phyloP scores from a whole-genome alignment of 1,140 invertebrate species.

The Tribolium castaneum region DNA sequence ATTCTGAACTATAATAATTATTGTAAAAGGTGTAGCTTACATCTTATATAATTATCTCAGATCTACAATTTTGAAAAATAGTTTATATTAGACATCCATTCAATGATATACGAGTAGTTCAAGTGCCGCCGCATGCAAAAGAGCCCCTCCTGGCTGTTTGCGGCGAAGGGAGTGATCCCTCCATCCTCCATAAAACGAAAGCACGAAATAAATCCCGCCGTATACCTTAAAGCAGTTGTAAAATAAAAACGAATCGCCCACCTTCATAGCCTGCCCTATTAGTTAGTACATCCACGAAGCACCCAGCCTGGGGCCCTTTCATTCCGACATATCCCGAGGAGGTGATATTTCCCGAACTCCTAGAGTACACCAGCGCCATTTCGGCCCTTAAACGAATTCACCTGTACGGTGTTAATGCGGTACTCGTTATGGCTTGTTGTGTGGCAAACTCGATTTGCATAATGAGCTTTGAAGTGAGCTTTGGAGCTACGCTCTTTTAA shows the following conservation, averaged over 20 bases:
- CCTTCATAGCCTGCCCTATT: slow-evolving; percentile 32
- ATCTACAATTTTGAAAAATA: too few relatives aligned
- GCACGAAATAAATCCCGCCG: slow-evolving; percentile 20
- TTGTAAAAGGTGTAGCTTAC: too few relatives aligned
- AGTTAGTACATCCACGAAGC: slow-evolving; percentile 34
- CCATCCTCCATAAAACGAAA: slow-evolving; percentile 16
- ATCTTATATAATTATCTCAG: too few relatives aligned
- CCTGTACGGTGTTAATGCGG: slow-evolving; percentile 43
- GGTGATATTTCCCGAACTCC: slow-evolving; percentile 1
- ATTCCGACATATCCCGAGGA: slow-evolving; percentile 41
- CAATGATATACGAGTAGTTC: neutral
- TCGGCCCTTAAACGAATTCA: slow-evolving; percentile 39
- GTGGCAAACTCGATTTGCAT: slow-evolving; percentile 45
- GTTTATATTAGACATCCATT: too few relatives aligned
- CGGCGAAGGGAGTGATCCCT: slow-evolving; percentile 6
- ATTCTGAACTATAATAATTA: too few relatives aligned
- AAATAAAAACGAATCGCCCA: slow-evolving; percentile 41
- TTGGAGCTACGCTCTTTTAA: slow-evolving; percentile 12
- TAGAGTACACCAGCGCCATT: neutral
- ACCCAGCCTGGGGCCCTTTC: slow-evolving; percentile 28
- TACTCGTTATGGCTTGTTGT: slow-evolving; percentile 43
- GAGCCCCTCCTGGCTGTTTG: slow-evolving; percentile 2
- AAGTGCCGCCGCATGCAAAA: neutral
- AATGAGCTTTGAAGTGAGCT: slow-evolving; percentile 39
- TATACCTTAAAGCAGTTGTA: slow-evolving; percentile 37